phyloP scores from a whole-genome alignment of 2,113 vertebrate genomes.

The Lethenteron camtschaticum region DNA sequence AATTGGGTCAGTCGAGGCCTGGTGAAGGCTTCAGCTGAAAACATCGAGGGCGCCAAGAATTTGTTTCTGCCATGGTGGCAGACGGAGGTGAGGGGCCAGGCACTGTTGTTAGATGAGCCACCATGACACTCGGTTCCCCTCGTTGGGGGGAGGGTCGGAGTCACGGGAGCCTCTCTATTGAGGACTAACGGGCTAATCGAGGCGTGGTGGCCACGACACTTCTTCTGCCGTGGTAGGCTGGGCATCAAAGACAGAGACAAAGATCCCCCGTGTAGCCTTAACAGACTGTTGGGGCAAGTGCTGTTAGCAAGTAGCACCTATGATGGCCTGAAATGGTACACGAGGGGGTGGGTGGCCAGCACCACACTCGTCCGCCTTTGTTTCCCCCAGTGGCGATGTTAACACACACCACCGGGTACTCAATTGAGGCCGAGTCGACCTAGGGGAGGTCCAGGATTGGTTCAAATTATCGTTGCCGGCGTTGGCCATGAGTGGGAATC shows the following conservation, averaged over 20 bases:
- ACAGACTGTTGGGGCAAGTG: no score
- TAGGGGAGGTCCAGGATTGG: no score
- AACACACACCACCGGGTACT: no score
- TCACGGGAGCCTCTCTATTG: neutral
- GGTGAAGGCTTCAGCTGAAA: slow-evolving; percentile 17
- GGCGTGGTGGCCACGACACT: neutral
- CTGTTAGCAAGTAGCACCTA: no score
- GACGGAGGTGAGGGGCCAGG: slow-evolving; percentile 17
- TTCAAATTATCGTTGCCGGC: no score
- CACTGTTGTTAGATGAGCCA: neutral
- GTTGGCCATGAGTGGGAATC: no score
- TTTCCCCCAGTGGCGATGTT: no score
- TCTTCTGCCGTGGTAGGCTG: neutral
- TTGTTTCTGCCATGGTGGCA: slow-evolving; percentile 15
- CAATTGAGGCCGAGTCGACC: no score
- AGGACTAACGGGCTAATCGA: neutral
- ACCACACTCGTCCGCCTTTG: no score
- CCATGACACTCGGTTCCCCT: neutral
- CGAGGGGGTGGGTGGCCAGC: no score
- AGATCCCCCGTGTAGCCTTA: no score
- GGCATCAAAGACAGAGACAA: neutral
- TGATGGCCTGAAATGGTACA: no score
- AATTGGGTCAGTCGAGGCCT: slow-evolving; percentile 15
- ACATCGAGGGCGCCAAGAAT: slow-evolving; percentile 14
- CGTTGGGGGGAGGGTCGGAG: neutral